Conservation (phyloP, 2,113 vertebrate genomes). For the Turnix velox region DNA sequence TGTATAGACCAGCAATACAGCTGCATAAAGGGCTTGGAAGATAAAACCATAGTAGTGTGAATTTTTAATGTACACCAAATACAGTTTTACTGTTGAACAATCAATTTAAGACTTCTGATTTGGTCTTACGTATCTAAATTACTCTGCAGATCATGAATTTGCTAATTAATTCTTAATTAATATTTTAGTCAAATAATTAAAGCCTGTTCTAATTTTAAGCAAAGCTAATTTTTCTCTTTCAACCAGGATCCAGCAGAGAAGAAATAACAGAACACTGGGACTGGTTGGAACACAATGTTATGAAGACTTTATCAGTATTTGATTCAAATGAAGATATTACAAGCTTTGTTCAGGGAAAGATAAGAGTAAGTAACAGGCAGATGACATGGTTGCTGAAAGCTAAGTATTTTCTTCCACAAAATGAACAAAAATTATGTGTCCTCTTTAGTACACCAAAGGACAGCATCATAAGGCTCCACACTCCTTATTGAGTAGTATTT, state of each 20-base stretch:
- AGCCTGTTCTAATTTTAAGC: not conserved
- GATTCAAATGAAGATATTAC: conserved; percentile 97
- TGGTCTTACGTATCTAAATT: not conserved
- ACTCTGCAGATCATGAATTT: not conserved
- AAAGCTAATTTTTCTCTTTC: conserved; percentile 1
- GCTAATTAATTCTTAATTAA: not conserved
- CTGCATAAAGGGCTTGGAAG: not conserved
- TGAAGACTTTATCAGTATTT: conserved; percentile 94
- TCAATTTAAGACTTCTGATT: not conserved
- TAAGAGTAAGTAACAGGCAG: conserved; percentile 81
- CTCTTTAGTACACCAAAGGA: not conserved
- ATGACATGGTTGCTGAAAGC: not conserved
- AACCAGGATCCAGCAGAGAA: conserved; percentile 87
- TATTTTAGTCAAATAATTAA: not conserved
- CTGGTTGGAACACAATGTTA: conserved; percentile 93
- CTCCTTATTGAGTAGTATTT: not conserved
- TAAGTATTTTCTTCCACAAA: not conserved
- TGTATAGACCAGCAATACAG: not conserved
- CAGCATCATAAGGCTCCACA: not conserved
- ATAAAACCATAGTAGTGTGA: not conserved
- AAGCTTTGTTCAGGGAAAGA: conserved; percentile 97
- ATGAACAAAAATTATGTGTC: accelerated
- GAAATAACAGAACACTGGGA: conserved; percentile 95
- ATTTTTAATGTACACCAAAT: not conserved
- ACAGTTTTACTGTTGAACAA: not conserved